Base-by-base conservation (phyloP, 1,140 invertebrate genomes). In the Elymnias hypermnestra region DNA sequence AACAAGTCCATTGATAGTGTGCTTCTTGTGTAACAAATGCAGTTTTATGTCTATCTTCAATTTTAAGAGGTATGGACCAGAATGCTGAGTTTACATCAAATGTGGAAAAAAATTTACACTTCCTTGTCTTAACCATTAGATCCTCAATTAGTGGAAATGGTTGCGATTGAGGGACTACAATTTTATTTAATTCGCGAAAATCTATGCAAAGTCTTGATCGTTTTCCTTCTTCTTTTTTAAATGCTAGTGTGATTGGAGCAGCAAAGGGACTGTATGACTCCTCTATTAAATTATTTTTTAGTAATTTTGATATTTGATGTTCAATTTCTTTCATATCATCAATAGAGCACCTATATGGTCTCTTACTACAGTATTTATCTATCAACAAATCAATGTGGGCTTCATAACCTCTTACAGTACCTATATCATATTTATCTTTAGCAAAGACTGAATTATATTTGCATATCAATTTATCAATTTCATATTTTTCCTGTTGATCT, bases 191-290 rank as follows among this genome's bases (percentile, higher is more conserved):
- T 7, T 15, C 29, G n/a, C n/a, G n/a, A 12, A 31, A 31, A 12
- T 25, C 23, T 25, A 25, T 25, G 6, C 26, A 12, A 10, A 48
- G 5, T 39, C n/a, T n/a, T n/a, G n/a, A n/a, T n/a, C n/a, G n/a
- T n/a, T n/a, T n/a, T n/a, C n/a, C n/a, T n/a, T n/a, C 45, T 23
- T 40, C 36, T 36, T 48, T 48, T 33, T 39, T 39, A 23, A 10
- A 48, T 15, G 45, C 45, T 25, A 48, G 25, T 2, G 45, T 48
- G 12, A 48, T 37, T 17, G 45, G 45, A 33, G 45, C 45, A 26
- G 45, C 45, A 40, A 48, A 48, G 1, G 45, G 45, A 10, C 45
- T 46, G 14, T 42, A 42, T 19, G 40, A 42, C 8, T 42, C 28
- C 8, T 42, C 40, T 10, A 42, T 31, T 21, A 42, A 19, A 10